Evolutionary conservation across 2,113 vertebrate species (phyloP), one percentile per base, ranked within the genome.

Genomic region (Gnathonemus echidnorhynchus): DNA sequence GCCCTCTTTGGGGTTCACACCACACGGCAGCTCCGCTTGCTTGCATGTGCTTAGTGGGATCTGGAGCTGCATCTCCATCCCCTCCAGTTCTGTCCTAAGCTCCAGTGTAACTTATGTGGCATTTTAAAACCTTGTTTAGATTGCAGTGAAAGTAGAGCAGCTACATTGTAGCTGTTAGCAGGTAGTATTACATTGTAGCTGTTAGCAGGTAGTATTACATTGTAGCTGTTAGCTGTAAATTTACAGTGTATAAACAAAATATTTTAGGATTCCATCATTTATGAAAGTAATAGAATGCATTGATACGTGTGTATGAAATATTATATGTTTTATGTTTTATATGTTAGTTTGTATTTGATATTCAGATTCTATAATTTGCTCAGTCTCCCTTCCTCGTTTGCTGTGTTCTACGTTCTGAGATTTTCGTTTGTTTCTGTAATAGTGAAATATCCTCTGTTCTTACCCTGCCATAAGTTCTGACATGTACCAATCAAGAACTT

Each of bases 1-100:
- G 95, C 95, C 96, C 98, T 98, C 97, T 97, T 97, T 97, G 97
- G 97, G 98, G 97, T 97, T 91, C 5, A 95, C 96, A 95, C 95
- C 92, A 58, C 92, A 90, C 83, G 96, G 95, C 83, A 95, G 94
- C 94, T 94, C 86, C 95, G 95, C 95, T 97, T 97, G 96, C 96
- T 95, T 97, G 91, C 94, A 96, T 96, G 96, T 94, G 93, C 93
- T 92, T 62, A 92, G 66, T 89, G 83, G 53, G 92, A 11, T 52
- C 10, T 89, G 88, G n/a, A 42, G 31, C 74, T 42, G 74, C 35
- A 42, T 39, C 74, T 2, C 74, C 35, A 42, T 42, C 74, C 35
- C 35, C 74, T 39, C 74, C 35, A 80, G 74, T 42, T 80, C 35
- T 77, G 70, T 42, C 35, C 74, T 17, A 42, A 80, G 74, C 74